Conservation (phyloP, 1,140 invertebrate species). For the Cotesia glomerata region DNA sequence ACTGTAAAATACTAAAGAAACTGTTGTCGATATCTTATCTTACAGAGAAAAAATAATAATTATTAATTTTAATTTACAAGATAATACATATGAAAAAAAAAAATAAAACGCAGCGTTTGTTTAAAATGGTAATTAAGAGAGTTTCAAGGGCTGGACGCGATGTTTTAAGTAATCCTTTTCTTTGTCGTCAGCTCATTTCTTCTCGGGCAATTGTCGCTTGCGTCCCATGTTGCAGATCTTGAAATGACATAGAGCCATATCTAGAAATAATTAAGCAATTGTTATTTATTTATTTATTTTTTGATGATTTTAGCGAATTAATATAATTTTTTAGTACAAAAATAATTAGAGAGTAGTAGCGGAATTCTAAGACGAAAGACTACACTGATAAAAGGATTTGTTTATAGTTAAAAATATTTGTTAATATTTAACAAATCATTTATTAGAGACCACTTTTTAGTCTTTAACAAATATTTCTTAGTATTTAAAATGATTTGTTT, state of each 20-base stretch:
- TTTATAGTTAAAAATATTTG: too few species aligned
- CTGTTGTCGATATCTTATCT: neutral
- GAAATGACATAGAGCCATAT: conserved; percentile 69
- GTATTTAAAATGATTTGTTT: too few species aligned
- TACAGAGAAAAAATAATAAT: neutral
- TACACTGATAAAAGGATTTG: too few species aligned
- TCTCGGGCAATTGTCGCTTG: conserved; percentile 56
- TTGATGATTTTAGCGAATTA: too few species aligned
- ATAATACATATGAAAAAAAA: too few species aligned
- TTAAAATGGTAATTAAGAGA: neutral
- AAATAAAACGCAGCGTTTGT: neutral
- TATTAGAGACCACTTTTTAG: too few species aligned
- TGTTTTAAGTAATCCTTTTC: neutral
- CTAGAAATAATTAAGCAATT: conserved; percentile 57
- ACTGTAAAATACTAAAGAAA: conserved; percentile 19
- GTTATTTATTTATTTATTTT: neutral
- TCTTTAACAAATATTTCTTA: too few species aligned
- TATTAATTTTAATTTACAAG: too few species aligned
- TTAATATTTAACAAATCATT: too few species aligned
- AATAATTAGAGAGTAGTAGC: too few species aligned
- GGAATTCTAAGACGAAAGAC: too few species aligned
- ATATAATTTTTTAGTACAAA: too few species aligned
- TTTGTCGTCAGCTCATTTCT: conserved; percentile 4
- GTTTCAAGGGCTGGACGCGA: conserved; percentile 11
- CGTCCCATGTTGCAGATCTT: conserved; percentile 71